Evolutionary conservation across 2,113 vertebrate species (phyloP), one percentile per base, ranked within the genome.

Genomic region (Dromaius novaehollandiae): DNA sequence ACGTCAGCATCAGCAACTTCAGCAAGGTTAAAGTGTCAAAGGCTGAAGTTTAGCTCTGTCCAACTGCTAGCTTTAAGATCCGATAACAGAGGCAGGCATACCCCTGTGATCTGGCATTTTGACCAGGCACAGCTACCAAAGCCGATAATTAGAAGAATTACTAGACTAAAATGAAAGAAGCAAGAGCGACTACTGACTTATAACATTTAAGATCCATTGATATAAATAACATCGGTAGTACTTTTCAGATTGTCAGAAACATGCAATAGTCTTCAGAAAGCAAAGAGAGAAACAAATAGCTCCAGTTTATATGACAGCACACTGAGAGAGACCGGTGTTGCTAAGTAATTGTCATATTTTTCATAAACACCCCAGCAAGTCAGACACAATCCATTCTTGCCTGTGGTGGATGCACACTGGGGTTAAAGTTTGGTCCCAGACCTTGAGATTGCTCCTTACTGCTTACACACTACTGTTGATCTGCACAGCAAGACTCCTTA

Each of bases 1-100:
- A 93, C n/a, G 38, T 94, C 96, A 98, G 86, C 96, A 93, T n/a
- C 82, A 96, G 88, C 92, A 95, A 48, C 56, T 38, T 94, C 97
- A 97, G 74, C 91, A 93, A 85, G 94, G n/a, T 55, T 56, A 40
- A 95, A 90, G 76, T 76, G 76, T 66, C 64, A n/a, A 36, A 83
- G 94, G 95, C 85, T 94, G 87, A 96, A 95, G 86, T 93, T 97
- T 92, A 97, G 70, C 36, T 76, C 44, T 94, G 88, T 85, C 79
- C 63, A 40, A 69, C 58, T 30, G 50, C 36, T 81, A 55, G 76
- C 82, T 58, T 71, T 42, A 78, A 83, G 42, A 32, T 15, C 83
- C 92, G 95, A 93, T 94, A 86, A 68, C 73, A 60, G 20, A 9
- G 7, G 13, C 56, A 89, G 44, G 55, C n/a, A 74, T 81, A 88